Percentiles rank a stretch among this genome's conserved stretches.
Evolutionary conservation across 2,888 invertebrate species (phyloP).

Genomic region (Heliconius hortense): DNA sequence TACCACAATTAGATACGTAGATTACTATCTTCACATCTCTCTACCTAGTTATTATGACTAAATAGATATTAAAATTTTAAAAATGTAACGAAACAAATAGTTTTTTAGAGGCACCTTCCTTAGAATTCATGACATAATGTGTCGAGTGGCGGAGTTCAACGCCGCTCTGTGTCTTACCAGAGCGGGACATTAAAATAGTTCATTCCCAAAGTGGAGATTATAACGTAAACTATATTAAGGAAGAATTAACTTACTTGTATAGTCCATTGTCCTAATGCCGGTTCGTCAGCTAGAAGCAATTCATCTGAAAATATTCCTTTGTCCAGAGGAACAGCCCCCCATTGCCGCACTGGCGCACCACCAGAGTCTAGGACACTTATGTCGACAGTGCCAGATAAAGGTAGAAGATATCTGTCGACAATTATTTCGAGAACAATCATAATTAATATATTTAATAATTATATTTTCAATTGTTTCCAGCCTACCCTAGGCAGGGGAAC

Average conservation of each 20-base stretch:
- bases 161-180: no score
- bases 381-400: constrained; percentile 65
- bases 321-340: constrained; percentile 85
- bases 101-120: no score
- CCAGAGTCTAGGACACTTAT: constrained; percentile 69
- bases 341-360: constrained; percentile 91
- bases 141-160: neutral
- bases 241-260: constrained; percentile 78
- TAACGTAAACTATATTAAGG: neutral
- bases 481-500: no score
- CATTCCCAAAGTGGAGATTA: no score
- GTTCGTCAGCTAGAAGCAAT: constrained; percentile 89
- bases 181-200: no score
- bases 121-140: neutral
- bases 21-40: no score
- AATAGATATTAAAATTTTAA: neutral
- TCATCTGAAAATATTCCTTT: constrained; percentile 90
- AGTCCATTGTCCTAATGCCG: constrained; percentile 94
- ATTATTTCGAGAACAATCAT: neutral
- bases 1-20: neutral
- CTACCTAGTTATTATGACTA: neutral
- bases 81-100: no score
- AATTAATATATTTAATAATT: no score
- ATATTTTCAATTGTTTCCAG: no score
- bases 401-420: constrained; percentile 65